Conservation (phyloP, 2,113 vertebrate species). For the Nannospalax galili region DNA sequence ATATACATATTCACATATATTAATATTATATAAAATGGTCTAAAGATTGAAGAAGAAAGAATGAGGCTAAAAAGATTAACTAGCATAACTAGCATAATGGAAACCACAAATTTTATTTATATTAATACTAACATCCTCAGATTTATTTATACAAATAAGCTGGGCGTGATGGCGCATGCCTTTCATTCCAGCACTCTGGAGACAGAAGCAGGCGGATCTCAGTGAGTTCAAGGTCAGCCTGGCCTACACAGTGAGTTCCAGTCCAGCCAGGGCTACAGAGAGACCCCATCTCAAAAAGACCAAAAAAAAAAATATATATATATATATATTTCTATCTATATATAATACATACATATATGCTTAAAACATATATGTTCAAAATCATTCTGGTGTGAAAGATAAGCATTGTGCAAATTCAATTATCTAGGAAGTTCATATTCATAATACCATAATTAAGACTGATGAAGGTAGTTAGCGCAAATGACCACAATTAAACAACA, state of each 20-base stretch:
- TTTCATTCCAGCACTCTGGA: no score
- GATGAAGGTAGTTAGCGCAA: not conserved
- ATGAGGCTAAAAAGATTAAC: conserved; percentile 28
- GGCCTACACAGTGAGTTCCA: no score
- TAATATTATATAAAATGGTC: not conserved
- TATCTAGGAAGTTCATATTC: conserved; percentile 8
- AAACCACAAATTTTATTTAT: conserved; percentile 23
- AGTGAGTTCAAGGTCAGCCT: no score
- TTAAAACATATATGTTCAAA: not conserved
- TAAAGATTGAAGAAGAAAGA: not conserved
- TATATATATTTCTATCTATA: no score
- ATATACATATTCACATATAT: not conserved
- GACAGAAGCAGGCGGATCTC: no score
- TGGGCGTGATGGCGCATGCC: no score
- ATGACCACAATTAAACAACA: conserved; percentile 14
- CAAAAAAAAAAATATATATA: no score
- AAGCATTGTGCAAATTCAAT: not conserved
- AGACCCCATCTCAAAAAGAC: no score
- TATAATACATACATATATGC: no score
- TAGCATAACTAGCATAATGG: not conserved
- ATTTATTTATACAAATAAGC: conserved; percentile 21
- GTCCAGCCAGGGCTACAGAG: no score
- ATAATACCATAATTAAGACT: conserved; percentile 39
- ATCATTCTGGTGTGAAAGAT: not conserved
- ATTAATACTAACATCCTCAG: not conserved